Conservation (phyloP, 2,797 vertebrate genomes). For the Acomys russatus region DNA sequence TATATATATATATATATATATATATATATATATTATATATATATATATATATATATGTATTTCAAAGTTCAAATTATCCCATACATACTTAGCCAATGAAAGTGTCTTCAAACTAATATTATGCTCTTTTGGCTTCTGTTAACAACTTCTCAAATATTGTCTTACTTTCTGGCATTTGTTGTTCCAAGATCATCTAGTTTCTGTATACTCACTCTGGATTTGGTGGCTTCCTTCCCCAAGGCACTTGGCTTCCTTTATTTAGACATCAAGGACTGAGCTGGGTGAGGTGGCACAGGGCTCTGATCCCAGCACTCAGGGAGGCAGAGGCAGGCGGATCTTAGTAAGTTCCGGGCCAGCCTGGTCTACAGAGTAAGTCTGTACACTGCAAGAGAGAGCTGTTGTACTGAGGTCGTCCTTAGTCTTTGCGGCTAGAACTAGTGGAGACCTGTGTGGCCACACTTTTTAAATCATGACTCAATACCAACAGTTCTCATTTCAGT, state of each 20-base stretch:
- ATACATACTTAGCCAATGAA: not conserved
- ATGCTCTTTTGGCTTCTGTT: not conserved
- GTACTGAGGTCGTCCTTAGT: too few relatives aligned
- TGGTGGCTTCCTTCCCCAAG: not conserved
- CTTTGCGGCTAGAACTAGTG: too few relatives aligned
- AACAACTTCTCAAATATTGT: not conserved
- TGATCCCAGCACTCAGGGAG: too few relatives aligned
- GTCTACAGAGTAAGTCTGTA: too few relatives aligned
- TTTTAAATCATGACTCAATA: not conserved
- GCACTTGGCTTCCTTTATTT: not conserved
- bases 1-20: not conserved
- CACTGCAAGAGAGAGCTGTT: too few relatives aligned
- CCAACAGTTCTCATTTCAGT: not conserved
- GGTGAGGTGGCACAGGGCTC: too few relatives aligned
- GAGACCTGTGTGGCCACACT: too few relatives aligned
- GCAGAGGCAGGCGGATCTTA: too few relatives aligned
- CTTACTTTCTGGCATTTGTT: constrained; percentile 17
- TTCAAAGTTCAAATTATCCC: not conserved
- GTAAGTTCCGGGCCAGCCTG: too few relatives aligned
- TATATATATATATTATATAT: not conserved
- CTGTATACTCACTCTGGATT: not conserved
- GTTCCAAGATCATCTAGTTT: constrained; percentile 32
- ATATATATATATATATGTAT: not conserved
- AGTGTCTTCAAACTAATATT: not conserved
- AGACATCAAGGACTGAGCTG: not conserved